Evolutionary conservation across 2,888 invertebrate species (phyloP), one percentile per base, ranked within the genome.

Genomic region (Folsomia candida): DNA sequence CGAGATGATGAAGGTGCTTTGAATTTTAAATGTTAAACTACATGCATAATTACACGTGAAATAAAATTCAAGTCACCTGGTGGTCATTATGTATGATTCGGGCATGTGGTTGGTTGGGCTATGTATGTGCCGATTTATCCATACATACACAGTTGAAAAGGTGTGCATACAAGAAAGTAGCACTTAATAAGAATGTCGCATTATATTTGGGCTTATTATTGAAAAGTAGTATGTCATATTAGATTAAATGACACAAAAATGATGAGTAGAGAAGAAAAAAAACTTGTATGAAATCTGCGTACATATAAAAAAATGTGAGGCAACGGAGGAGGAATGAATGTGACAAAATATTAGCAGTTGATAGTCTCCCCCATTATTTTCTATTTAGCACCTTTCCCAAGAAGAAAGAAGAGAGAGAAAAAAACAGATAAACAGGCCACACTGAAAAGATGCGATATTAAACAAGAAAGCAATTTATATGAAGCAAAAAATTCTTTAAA

Each of bases 281-380:
- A n/a, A n/a, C n/a, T n/a, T n/a, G n/a, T n/a, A n/a, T n/a, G n/a
- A n/a, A n/a, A n/a, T n/a, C n/a, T n/a, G n/a, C n/a, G n/a, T n/a
- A n/a, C n/a, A n/a, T n/a, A n/a, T n/a, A n/a, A n/a, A n/a, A n/a
- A n/a, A n/a, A n/a, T n/a, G n/a, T n/a, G n/a, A n/a, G n/a, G n/a
- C n/a, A n/a, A n/a, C n/a, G n/a, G n/a, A n/a, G n/a, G n/a, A n/a
- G n/a, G n/a, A n/a, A n/a, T n/a, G n/a, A n/a, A n/a, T n/a, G n/a
- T n/a, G n/a, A n/a, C n/a, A n/a, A n/a, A 54, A 54, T 54, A 54
- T 54, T n/a, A 54, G 54, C 54, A 54, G 11, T 54, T 54, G 54
- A 20, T 54, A 20, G 18, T 11, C 22, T 22, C 20, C 11, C 54
- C 54, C 54, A 54, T 54, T 54, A 54, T 54, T 54, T 54, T 54